Base-by-base conservation (phyloP, 2,113 vertebrate genomes). In the Leucoraja erinaceus region DNA sequence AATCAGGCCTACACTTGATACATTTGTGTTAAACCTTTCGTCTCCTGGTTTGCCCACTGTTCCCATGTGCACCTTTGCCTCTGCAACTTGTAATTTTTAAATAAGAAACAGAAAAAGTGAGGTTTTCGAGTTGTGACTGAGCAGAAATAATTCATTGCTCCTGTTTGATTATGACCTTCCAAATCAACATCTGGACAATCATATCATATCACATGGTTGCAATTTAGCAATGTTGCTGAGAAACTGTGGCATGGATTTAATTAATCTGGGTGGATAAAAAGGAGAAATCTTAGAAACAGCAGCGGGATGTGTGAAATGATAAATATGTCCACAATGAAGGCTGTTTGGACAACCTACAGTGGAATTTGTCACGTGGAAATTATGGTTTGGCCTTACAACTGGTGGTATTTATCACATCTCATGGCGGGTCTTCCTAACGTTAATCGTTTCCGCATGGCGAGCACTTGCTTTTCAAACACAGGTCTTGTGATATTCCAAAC, bases 291-390 rank as follows among this genome's bases (percentile, higher is more conserved):
- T 47, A 47, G 31, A 20, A 90, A 47, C 33, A 72, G 20, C 66
- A 72, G n/a, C 20, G 66, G 72, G 66, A 68, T 68, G 12, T 66
- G 86, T 90, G 63, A 90, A 68, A 33, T 90, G 88, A 91, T 91
- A 68, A 91, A 72, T 72, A 47, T 72, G 47, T 72, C 63, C 88
- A 91, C 66, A 91, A 91, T 16, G 38, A n/a, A 91, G 33, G 33
- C n/a, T 72, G 86, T 68, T 70, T 90, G 68, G 88, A 11, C 10
- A 91, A n/a, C 86, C 66, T 68, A 20, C 20, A 38, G 47, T 22
- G 47, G 78, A 54, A 18, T 70, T 90, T 84, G 81, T 84, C 86
- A 90, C 61, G 66, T 31, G n/a, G 33, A 90, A 90, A 20, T 90
- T 90, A 90, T 20, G 8, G 31, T 12, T 20, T 18, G 9, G 31